These are phyloP conservation scores for Hafferia zeledoni DNA, from an alignment of 2,797 vertebrate species.

Conservation along the genomic window DNA sequence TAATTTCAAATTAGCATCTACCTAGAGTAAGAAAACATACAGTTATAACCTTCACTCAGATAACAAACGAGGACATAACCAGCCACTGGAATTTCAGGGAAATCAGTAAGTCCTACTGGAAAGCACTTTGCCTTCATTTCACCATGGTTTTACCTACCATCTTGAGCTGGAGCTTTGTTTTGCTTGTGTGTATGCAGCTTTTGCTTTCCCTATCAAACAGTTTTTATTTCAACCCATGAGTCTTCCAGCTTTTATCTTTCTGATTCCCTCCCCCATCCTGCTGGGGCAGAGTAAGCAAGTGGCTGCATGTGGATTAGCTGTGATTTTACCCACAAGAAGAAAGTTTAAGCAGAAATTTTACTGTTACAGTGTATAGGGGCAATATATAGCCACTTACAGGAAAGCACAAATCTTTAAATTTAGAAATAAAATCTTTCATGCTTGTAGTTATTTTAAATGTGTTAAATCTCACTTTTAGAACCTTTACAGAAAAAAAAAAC, in stretches of 20 bases:
- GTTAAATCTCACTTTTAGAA: background rate
- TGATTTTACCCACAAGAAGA: background rate
- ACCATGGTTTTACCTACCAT: background rate
- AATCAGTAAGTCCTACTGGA: background rate
- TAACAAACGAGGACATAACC: background rate
- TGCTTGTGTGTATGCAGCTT: accelerated
- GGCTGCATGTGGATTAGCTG: accelerated
- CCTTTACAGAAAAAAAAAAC: background rate
- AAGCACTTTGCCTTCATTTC: background rate
- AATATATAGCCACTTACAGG: background rate
- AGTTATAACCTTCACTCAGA: background rate
- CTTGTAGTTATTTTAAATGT: background rate
- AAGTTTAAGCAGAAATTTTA: background rate
- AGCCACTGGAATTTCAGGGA: background rate
- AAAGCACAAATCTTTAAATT: background rate
- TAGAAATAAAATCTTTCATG: background rate
- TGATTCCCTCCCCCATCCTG: background rate
- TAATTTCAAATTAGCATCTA: background rate
- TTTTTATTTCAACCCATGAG: background rate
- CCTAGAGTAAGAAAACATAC: background rate
- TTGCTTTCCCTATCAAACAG: background rate
- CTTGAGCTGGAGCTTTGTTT: background rate
- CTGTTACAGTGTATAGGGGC: background rate
- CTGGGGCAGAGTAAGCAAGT: background rate
- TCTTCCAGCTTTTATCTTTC: background rate